Base-by-base conservation (phyloP, 2,113 vertebrate genomes). In the Urocynchramus pylzowi region DNA sequence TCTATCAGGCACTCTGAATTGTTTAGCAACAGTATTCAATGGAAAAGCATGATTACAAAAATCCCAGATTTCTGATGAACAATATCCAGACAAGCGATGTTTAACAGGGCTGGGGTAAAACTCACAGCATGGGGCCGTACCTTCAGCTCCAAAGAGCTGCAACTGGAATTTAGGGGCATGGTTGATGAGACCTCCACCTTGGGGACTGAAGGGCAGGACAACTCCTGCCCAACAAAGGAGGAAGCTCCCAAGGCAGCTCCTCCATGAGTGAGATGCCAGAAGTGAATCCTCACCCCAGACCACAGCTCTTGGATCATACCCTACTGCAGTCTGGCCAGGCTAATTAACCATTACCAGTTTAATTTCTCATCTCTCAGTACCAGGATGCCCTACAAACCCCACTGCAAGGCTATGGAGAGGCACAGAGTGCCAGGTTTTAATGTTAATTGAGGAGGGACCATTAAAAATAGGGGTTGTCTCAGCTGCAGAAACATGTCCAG, bases 1-100 rank as follows among this genome's bases (percentile, higher is more conserved):
- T 91, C 96, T 86, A 2, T 93, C 95, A 96, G 95, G 95, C 95
- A 96, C 96, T 96, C 92, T 81, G 80, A 92, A 90, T 41, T 17
- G 50, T 70, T 90, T 24, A 90, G 90, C 79, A 74, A 90, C 69
- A 41, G 67, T 59, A 47, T 33, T 68, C 67, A 42, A 90, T 71
- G 84, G 65, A 78, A 92, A 91, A 90, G 79, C 90, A 71, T 8
- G 68, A 90, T 60, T 71, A 95, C 76, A 94, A 96, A 96, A 96
- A 81, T 59, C 64, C 71, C 83, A 74, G 52, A 37, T 74, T 84
- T 77, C 75, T 17, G 68, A 92, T 70, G 83, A 77, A 75, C 84
- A 90, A 81, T 14, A 81, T 5, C 69, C 95, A 94, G 77, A 68
- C 33, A 71, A 95, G 94, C 84, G 75, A 65, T 11, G 45, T 71